Percentiles rank a stretch among this genome's conserved stretches.
phyloP scores from a whole-genome alignment of 2,888 invertebrate genomes.

The Prosapia bicincta region DNA sequence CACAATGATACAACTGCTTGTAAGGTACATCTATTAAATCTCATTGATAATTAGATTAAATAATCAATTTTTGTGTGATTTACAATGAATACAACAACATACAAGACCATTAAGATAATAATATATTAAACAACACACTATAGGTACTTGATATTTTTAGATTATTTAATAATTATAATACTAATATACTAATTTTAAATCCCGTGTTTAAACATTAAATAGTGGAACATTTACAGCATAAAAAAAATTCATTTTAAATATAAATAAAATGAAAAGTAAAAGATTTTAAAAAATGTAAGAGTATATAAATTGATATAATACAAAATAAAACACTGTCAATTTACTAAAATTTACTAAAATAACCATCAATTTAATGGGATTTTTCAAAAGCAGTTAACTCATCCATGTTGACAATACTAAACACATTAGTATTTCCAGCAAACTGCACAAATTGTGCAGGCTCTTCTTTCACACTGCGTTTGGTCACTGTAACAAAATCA shows the following conservation, averaged over 20 bases:
- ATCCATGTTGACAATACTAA: neutral
- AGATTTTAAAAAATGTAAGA: too few relatives aligned
- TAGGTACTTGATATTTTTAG: neutral
- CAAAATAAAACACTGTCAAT: too few relatives aligned
- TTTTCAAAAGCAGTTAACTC: neutral
- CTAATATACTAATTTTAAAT: neutral
- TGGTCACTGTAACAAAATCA: neutral
- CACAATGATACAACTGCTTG: neutral
- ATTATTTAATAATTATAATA: neutral
- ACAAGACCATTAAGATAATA: neutral
- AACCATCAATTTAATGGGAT: too few relatives aligned
- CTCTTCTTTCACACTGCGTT: neutral
- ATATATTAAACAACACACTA: too few relatives aligned
- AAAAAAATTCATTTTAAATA: too few relatives aligned
- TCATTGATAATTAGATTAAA: neutral
- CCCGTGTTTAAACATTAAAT: too few relatives aligned
- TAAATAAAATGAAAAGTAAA: too few relatives aligned
- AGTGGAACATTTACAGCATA: too few relatives aligned
- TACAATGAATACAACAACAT: too few relatives aligned
- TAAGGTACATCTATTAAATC: neutral
- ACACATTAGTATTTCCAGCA: neutral
- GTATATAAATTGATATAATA: too few relatives aligned
- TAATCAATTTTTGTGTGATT: too few relatives aligned
- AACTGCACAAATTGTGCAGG: neutral
- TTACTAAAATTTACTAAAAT: too few relatives aligned